Evolutionary conservation across 2,888 invertebrate species (phyloP), one percentile per base, ranked within the genome.

Genomic region (Coronaproctus castanopsis): DNA sequence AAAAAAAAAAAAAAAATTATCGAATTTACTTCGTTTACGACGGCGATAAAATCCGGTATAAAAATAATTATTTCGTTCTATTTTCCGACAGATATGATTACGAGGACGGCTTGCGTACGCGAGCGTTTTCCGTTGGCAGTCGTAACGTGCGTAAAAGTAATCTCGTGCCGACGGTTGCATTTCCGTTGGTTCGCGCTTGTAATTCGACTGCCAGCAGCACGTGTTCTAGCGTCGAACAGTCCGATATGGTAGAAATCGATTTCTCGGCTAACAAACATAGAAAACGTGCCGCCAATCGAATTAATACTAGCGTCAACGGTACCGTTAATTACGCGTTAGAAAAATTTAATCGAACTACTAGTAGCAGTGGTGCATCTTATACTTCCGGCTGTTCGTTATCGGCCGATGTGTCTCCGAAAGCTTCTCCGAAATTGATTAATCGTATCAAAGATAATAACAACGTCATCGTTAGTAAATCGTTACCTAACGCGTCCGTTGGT

Each of bases 231-330:
- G 80, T 80, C 64, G 75, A 77, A 1, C 80, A 81, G 78, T 82
- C 83, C 64, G 86, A 89, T 73, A 77, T 87, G 66, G 87, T 89
- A 86, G 86, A 87, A 73, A 78, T 89, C 65, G 84, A 85, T 69
- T 85, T 83, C 67, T 78, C 79, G 52, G 64, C 65, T 23, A 66
- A 65, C 50, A 64, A 61, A 21, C 21, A 52, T 21, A 57, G 64
- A 8, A 59, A 62, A 21, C 60, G 63, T n/a, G 48, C 49, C 20
- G 52, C 50, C 10, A 56, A 59, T 21, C 61, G 66, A n/a, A 55
- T 53, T 3, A 57, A 61, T 52, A 55, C 51, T 50, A 51, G 59
- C 22, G 20, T 62, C 5, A 55, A 58, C n/a, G 21, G 14, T 5
- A 23, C 23, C 3, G 14, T 21, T 22, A 24, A 8, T n/a, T 14